Base-by-base conservation (phyloP, 2,888 invertebrate genomes). In the Tholera decimalis region DNA sequence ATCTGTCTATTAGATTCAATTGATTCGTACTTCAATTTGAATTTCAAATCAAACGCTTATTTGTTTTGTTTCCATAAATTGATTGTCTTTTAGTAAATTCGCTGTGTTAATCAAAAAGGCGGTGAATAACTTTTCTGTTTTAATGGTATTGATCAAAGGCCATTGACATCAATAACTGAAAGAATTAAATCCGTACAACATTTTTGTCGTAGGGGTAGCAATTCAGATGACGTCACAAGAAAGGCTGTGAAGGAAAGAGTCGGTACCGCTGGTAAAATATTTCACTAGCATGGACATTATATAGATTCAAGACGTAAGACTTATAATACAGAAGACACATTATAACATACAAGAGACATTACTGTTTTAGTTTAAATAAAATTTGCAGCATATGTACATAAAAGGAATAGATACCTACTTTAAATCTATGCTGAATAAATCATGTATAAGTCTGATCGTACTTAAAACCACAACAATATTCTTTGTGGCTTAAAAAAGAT, bases 1-100 rank as follows among this genome's bases (percentile, higher is more conserved):
- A 72, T 63, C 51, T 24, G 66, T 70, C 51, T 77, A 73, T 72
- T 75, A 68, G 24, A 30, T 58, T 61, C 49, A 37, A 68, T 67
- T 73, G 68, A 69, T 59, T 70, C 50, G 50, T 58, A 62, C 43
- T 60, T 56, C 50, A 69, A 76, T 83, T 80, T 72, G 69, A 80
- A 83, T 66, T 80, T 71, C 68, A 77, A 82, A 82, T 79, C 47
- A 56, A 54, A 54, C 51, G 24, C 60, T 65, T 82, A 70, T 82
- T 82, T 79, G 73, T 82, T 82, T 69, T 76, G 66, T 57, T 64
- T 73, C 43, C 28, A 61, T 47, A 74, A 63, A 59, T 76, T 72
- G 60, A 69, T 63, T 69, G 56, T 49, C 61, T 55, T 74, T 66
- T 54, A 35, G 56, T 49, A 69, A 68, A 72, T 58, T 55, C 39